Conservation (phyloP, 1,140 invertebrate species). For the Cardiocondyla obscurior region DNA sequence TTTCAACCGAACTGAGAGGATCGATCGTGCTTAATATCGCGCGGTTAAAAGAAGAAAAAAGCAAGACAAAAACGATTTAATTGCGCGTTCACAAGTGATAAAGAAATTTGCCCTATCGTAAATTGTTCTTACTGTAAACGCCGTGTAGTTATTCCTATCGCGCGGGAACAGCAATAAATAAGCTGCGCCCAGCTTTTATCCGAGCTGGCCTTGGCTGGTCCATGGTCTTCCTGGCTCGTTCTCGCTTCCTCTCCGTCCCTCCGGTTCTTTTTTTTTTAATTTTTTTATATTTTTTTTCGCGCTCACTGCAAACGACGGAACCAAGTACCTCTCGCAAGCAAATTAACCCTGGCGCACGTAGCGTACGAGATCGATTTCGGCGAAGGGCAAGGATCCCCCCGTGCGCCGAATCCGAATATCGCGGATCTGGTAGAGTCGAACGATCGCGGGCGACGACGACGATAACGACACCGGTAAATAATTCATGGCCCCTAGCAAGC, state of each 20-base stretch:
- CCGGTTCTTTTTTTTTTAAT: background rate
- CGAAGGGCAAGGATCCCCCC: conserved; percentile 2
- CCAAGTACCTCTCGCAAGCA: conserved; percentile 4
- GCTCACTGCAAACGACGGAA: no score
- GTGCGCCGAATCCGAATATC: conserved; percentile 33
- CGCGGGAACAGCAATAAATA: conserved; percentile 42
- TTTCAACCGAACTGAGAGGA: background rate
- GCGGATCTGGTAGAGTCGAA: conserved; percentile 1
- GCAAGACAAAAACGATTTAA: background rate
- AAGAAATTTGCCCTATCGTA: conserved; percentile 22
- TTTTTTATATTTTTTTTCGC: no score
- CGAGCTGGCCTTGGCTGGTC: conserved; percentile 41
- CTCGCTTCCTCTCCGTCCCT: background rate
- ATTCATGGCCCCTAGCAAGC: conserved; percentile 37
- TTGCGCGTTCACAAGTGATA: no score
- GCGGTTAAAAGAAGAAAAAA: background rate
- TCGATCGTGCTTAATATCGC: background rate
- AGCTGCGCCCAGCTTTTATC: conserved; percentile 33
- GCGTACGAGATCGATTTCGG: conserved; percentile 33
- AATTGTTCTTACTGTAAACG: conserved; percentile 30
- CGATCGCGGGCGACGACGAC: background rate
- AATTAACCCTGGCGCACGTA: conserved; percentile 23
- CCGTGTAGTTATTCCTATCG: conserved; percentile 44
- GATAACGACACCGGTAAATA: conserved; percentile 45
- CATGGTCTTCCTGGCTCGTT: background rate